Evolutionary conservation across 2,888 invertebrate genomes (phyloP).

Genomic region (Anthophora plumipes): DNA sequence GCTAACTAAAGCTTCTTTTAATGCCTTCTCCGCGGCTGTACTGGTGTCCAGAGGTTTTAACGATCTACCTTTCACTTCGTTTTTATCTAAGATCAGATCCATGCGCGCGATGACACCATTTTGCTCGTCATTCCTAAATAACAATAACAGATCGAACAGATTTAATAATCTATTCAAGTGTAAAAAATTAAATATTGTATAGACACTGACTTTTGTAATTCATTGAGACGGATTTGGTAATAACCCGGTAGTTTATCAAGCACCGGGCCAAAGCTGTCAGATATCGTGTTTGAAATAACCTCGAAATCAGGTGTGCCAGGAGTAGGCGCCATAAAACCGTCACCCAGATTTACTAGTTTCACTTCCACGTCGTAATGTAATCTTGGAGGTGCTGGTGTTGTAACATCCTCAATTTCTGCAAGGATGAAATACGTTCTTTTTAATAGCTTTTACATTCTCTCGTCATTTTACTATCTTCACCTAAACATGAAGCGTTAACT

Average conservation of each 20-base stretch:
- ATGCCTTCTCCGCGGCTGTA: slow-evolving; percentile 85
- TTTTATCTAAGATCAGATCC: slow-evolving; percentile 91
- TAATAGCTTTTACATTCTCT: not conserved
- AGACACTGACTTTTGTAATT: slow-evolving; percentile 87
- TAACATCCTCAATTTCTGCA: slow-evolving; percentile 87
- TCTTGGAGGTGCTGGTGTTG: slow-evolving; percentile 88
- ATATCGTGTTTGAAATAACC: slow-evolving; percentile 88
- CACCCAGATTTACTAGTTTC: slow-evolving; percentile 91
- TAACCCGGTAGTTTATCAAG: slow-evolving; percentile 89
- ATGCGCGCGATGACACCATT: slow-evolving; percentile 91
- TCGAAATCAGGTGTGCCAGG: slow-evolving; percentile 90
- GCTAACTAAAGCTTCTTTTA: slow-evolving; percentile 89
- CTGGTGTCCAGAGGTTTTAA: slow-evolving; percentile 79
- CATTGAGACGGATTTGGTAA: slow-evolving; percentile 88
- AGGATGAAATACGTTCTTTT: slow-evolving; percentile 40
- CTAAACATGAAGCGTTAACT: not conserved
- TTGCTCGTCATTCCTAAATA: slow-evolving; percentile 82
- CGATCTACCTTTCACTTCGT: slow-evolving; percentile 80
- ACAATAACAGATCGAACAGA: not conserved
- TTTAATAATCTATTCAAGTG: not conserved
- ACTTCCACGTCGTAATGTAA: slow-evolving; percentile 90
- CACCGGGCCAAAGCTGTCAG: slow-evolving; percentile 88
- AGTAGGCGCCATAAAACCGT: slow-evolving; percentile 91
- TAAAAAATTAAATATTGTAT: too few species aligned
- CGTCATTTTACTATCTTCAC: not conserved